Evolutionary conservation across 1,140 invertebrate species (phyloP), one percentile per base, ranked within the genome.

Genomic region (Drosophila takahashii): DNA sequence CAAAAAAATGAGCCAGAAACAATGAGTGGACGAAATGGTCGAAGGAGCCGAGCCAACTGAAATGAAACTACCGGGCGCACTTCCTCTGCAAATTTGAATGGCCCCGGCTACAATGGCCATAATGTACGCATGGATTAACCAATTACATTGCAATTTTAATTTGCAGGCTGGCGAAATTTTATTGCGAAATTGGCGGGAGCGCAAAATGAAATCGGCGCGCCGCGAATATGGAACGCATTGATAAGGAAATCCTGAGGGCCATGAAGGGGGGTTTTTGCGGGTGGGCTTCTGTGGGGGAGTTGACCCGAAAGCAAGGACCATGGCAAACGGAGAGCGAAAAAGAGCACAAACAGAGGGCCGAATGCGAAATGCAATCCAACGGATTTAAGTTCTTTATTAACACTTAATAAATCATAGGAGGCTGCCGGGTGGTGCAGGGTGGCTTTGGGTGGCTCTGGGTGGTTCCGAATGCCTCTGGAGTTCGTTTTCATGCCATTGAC

Each of bases 381-480:
- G 86, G 90, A 91, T 87, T 91, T 91, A 91, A 91, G 85, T 91
- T 91, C 90, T 91, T 91, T 91, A 91, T 91, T 91, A 91, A 91
- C 90, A 91, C 90, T 91, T 87, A 81, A 91, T 91, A 91, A 91
- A 91, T 91, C 90, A 91, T 73, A 79, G 71, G 45, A 47, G 51
- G 65, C 37, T 9, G 39, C n/a, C n/a, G 42, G 13, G 16, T 22
- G 37, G 26, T 10, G 8, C 26, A 10, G 45, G 18, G 37, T 51
- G 39, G 22, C 11, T 6, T 29, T 18, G 32, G 39, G n/a, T 29
- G n/a, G 37, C 37, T 41, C 29, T 32, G 53, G 57, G 22, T 37
- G 64, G 22, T 4, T 47, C 45, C 13, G 15, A 54, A 16, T 34
- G 67, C 9, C 32, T 15, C 29, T 8, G 34, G 27, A 41, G 44